A percentile compares a stretch with the other conserved stretches of the same genome.
Evolutionary conservation across 2,888 invertebrate species (phyloP).

Genomic region (Ethmia dodecea): DNA sequence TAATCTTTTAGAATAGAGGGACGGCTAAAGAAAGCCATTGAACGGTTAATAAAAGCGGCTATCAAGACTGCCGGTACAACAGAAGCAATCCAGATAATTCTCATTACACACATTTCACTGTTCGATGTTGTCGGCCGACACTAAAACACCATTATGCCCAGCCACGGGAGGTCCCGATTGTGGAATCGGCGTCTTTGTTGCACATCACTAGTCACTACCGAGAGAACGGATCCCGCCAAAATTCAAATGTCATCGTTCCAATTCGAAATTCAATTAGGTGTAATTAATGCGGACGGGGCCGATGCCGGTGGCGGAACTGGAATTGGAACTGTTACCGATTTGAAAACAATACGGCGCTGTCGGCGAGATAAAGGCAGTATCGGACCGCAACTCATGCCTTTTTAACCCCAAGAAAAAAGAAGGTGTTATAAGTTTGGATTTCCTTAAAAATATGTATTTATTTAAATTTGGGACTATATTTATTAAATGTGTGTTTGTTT

Average conservation of each 20-base stretch:
- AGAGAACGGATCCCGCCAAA: conserved; percentile 67
- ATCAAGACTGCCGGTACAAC: conserved; percentile 64
- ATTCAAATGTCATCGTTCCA: conserved; percentile 81
- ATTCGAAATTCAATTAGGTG: conserved; percentile 81
- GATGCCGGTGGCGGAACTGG: too few species aligned
- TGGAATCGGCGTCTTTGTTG: conserved; percentile 64
- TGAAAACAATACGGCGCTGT: conserved; percentile 57
- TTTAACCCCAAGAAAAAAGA: too few species aligned
- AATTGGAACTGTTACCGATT: conserved; percentile 57
- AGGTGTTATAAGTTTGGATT: too few species aligned
- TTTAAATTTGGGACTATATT: too few species aligned
- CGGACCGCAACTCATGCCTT: too few species aligned
- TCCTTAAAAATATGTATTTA: too few species aligned
- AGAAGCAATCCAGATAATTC: conserved; percentile 74
- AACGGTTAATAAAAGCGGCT: conserved; percentile 46
- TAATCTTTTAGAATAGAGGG: conserved; percentile 62
- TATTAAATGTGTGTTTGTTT: too few species aligned
- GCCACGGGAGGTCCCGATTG: conserved; percentile 66
- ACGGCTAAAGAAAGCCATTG: conserved; percentile 34
- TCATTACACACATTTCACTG: conserved; percentile 74
- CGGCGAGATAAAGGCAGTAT: conserved; percentile 19
- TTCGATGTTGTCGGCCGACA: conserved; percentile 63
- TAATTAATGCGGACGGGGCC: conserved; percentile 76
- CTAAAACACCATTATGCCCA: conserved; percentile 63
- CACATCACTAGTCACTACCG: conserved; percentile 68